These are phyloP conservation scores for Anarhynchus alexandrinus DNA, from an alignment of 2,113 vertebrate genomes.

Conservation along the genomic window DNA sequence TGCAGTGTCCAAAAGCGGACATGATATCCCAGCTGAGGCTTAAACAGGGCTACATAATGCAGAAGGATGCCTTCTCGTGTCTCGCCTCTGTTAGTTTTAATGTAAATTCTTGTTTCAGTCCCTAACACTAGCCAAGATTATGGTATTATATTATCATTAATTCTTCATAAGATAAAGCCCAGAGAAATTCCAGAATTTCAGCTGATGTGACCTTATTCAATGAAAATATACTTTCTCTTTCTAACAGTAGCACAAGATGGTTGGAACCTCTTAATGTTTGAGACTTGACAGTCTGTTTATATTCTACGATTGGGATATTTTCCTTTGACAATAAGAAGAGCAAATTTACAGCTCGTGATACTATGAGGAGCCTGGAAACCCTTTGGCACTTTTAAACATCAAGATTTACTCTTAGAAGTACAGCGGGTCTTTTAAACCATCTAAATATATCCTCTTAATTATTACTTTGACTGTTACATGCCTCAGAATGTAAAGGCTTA, in stretches of 20 bases:
- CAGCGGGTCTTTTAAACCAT: constrained; percentile 1
- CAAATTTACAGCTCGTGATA: neutral
- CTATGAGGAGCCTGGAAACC: neutral
- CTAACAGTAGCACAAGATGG: neutral
- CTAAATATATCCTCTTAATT: constrained; percentile 61
- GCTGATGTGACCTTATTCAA: neutral
- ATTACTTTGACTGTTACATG: constrained; percentile 28
- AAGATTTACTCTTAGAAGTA: constrained; percentile 40
- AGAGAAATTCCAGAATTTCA: neutral
- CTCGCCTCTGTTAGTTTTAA: neutral
- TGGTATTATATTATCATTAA: neutral
- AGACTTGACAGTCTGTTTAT: neutral
- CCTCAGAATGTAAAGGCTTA: constrained; percentile 38
- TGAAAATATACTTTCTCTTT: neutral
- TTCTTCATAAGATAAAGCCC: neutral
- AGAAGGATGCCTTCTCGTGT: neutral
- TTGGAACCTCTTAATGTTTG: neutral
- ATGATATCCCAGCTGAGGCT: neutral
- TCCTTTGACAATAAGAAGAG: constrained; percentile 14
- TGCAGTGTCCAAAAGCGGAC: neutral
- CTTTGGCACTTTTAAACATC: neutral
- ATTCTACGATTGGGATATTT: neutral
- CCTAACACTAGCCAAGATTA: neutral
- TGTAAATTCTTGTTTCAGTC: neutral
- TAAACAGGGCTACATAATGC: neutral